phyloP scores from a whole-genome alignment of 2,797 vertebrate species.

The Hoplostethus atlanticus region DNA sequence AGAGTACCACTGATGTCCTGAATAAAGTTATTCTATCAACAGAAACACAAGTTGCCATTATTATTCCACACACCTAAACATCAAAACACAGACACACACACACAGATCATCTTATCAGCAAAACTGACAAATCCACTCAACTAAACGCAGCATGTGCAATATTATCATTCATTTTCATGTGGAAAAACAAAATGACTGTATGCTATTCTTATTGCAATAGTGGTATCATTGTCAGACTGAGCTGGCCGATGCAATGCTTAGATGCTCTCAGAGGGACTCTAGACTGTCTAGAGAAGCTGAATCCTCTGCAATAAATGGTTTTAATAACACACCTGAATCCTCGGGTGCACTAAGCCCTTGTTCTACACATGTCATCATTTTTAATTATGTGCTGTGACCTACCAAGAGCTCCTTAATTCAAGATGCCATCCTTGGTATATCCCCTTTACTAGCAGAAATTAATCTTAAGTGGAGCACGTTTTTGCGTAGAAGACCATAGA shows the following conservation, averaged over 20 bases:
- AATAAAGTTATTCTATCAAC: conserved; percentile 33
- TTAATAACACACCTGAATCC: conserved; percentile 71
- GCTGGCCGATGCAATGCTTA: conserved; percentile 30
- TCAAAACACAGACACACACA: conserved; percentile 11
- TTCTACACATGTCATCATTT: conserved; percentile 65
- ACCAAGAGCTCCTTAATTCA: conserved; percentile 44
- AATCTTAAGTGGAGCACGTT: conserved; percentile 40
- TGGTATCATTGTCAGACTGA: conserved; percentile 24
- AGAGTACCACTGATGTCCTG: conserved; percentile 15
- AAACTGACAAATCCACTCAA: conserved; percentile 6
- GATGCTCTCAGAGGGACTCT: conserved; percentile 58
- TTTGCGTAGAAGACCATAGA: conserved; percentile 18
- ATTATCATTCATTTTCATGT: conserved; percentile 15
- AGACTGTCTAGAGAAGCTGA: conserved; percentile 44
- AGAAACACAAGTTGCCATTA: conserved; percentile 35
- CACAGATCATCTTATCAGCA: background rate
- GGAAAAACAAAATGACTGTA: conserved; percentile 2
- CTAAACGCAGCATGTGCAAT: background rate
- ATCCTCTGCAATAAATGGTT: conserved; percentile 68
- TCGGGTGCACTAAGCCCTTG: conserved; percentile 47
- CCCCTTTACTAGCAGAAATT: conserved; percentile 56
- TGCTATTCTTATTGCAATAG: background rate
- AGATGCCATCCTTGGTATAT: conserved; percentile 49
- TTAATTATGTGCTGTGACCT: conserved; percentile 65
- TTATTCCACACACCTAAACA: conserved; percentile 16